A percentile compares a stretch with the other conserved stretches of the same genome.
Conservation (phyloP, 2,888 invertebrate species). For the Odontomyia ornata region DNA sequence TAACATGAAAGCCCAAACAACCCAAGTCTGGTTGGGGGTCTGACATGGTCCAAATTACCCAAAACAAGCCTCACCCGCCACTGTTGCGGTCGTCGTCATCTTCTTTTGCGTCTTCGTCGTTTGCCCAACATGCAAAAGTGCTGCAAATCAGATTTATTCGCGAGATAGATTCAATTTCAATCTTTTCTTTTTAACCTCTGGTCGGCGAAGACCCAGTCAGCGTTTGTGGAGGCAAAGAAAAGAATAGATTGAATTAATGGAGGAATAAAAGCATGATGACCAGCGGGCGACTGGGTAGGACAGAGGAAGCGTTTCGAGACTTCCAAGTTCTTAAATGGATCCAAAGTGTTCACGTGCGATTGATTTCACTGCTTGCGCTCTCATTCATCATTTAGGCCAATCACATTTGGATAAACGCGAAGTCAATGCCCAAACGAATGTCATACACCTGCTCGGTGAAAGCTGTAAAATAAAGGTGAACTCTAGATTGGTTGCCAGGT, state of each 20-base stretch:
- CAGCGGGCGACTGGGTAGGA: too few relatives aligned
- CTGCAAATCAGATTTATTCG: slow-evolving; percentile 10
- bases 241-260: background rate
- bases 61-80: background rate
- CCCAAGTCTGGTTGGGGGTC: background rate
- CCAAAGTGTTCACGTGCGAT: background rate
- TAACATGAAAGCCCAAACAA: background rate
- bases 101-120: background rate
- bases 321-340: background rate
- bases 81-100: background rate
- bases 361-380: background rate
- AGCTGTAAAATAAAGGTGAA: too few relatives aligned
- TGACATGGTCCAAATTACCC: background rate
- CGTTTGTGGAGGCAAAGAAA: too few relatives aligned
- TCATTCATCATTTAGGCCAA: slow-evolving; percentile 35
- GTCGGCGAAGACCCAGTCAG: too few relatives aligned
- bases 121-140: slow-evolving; percentile 27
- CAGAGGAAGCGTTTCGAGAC: too few relatives aligned
- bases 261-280: background rate
- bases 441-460: slow-evolving; percentile 8
- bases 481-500: too few relatives aligned
- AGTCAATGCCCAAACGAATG: slow-evolving; percentile 28
- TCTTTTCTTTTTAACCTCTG: too few relatives aligned
- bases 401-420: slow-evolving; percentile 13
- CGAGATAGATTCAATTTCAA: background rate